These are phyloP conservation scores for Piscicola geometra DNA, from an alignment of 2,888 invertebrate genomes.

Conservation along the genomic window DNA sequence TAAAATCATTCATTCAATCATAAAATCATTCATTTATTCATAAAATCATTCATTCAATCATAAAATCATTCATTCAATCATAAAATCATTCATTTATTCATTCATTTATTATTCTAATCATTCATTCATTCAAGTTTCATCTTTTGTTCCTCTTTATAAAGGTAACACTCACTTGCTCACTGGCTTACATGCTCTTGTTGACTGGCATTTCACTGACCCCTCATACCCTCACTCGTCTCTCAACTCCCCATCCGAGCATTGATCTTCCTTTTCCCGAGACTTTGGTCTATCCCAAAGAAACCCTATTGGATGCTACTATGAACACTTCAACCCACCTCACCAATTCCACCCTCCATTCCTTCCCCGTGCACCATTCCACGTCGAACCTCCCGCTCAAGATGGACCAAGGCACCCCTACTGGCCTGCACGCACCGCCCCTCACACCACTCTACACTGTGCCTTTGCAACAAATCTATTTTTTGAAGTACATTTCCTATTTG, in stretches of 20 bases:
- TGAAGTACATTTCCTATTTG: conserved; percentile 4
- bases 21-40: neutral
- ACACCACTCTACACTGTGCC: neutral
- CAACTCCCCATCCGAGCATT: neutral
- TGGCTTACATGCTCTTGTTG: conserved; percentile 1
- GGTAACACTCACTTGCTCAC: neutral
- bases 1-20: neutral
- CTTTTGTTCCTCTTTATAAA: neutral
- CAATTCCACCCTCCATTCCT: neutral
- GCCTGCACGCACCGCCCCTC: neutral
- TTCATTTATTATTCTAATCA: neutral
- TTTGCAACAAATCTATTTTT: neutral
- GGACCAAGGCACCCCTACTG: neutral
- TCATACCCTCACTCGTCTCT: neutral
- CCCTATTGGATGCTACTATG: too few species aligned
- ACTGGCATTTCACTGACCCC: neutral
- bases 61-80: neutral
- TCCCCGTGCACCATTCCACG: conserved; percentile 1
- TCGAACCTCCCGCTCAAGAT: neutral
- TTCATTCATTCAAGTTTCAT: neutral
- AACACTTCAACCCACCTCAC: neutral
- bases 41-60: neutral
- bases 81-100: neutral
- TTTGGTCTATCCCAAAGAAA: too few species aligned
- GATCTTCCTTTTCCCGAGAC: too few species aligned